These are phyloP conservation scores for Achlya flavicornis DNA, from an alignment of 2,888 invertebrate genomes.

Conservation along the genomic window DNA sequence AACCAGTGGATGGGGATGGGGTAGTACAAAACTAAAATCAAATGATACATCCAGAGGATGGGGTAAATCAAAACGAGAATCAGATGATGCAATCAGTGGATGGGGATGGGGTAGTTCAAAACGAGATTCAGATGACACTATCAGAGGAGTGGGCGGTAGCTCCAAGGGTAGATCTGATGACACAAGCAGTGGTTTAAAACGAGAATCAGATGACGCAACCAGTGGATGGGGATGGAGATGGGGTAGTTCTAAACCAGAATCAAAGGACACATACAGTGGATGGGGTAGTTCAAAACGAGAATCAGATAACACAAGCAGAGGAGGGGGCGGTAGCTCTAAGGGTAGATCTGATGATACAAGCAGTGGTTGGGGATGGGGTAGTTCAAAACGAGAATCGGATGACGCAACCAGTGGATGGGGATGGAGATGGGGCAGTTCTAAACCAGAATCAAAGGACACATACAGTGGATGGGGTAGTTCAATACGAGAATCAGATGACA, in stretches of 20 bases:
- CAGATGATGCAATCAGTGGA: background rate
- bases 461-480: background rate
- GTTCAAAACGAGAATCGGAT: background rate
- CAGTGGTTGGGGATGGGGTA: background rate
- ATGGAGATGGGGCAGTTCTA: too few species aligned
- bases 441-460: background rate
- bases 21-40: background rate
- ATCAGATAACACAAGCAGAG: background rate
- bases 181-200: too few species aligned
- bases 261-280: background rate
- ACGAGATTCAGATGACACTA: background rate
- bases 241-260: background rate
- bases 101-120: background rate
- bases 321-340: too few species aligned
- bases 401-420: background rate
- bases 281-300: background rate
- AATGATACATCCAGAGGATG: background rate
- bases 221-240: too few species aligned
- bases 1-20: background rate
- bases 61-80: background rate
- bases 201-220: too few species aligned
- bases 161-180: too few species aligned
- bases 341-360: too few species aligned
- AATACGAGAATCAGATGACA: background rate
- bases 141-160: background rate